Percentiles rank a stretch among this genome's conserved stretches.
Evolutionary conservation across 2,888 invertebrate species (phyloP).

Genomic region (Magallana nippona): DNA sequence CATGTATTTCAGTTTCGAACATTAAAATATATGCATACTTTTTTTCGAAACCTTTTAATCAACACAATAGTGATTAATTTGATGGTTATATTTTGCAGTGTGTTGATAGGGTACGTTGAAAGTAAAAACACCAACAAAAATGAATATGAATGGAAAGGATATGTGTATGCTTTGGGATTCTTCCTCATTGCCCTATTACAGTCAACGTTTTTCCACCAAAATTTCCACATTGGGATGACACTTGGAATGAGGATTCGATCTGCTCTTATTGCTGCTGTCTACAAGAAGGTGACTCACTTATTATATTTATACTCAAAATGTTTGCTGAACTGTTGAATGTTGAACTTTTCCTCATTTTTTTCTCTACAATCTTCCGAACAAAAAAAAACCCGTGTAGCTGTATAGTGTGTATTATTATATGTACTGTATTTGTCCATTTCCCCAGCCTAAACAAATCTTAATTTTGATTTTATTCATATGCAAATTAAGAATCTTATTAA

Average conservation of each 20-base stretch:
- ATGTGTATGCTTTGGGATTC: slow-evolving; percentile 88
- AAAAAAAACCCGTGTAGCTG: no score
- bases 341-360: no score
- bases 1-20: no score
- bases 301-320: background rate
- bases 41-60: no score
- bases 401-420: no score
- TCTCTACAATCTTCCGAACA: no score
- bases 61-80: background rate
- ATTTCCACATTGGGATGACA: slow-evolving; percentile 89
- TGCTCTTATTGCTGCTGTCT: slow-evolving; percentile 92
- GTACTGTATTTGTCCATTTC: no score
- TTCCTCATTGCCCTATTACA: slow-evolving; percentile 89
- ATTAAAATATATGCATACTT: no score
- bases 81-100: slow-evolving; percentile 59
- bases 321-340: background rate
- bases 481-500: no score
- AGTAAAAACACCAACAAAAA: slow-evolving; percentile 67
- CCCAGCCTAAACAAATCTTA: no score
- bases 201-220: slow-evolving; percentile 92
- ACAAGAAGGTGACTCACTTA: slow-evolving; percentile 84
- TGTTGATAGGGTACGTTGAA: slow-evolving; percentile 71
- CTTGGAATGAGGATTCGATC: slow-evolving; percentile 94
- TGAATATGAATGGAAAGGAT: slow-evolving; percentile 88
- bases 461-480: no score